Conservation (phyloP, 2,113 vertebrate genomes). For the Perognathus longimembris region DNA sequence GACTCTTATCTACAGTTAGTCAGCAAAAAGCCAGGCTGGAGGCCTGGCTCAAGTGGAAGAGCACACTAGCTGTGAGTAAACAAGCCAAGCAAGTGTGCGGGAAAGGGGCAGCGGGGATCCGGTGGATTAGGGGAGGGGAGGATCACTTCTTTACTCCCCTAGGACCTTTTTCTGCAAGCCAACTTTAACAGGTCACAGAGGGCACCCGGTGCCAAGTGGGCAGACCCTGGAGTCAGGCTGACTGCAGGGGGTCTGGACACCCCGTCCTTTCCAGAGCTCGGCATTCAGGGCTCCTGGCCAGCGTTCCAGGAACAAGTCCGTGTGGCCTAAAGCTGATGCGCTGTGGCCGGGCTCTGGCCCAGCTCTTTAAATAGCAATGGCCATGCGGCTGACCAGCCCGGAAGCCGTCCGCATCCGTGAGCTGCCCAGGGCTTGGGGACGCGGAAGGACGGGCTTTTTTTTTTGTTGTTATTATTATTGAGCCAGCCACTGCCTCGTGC, state of each 20-base stretch:
- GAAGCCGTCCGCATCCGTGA: too few species aligned
- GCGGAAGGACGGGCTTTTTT: background rate
- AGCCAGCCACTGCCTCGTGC: too few species aligned
- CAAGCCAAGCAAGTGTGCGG: too few species aligned
- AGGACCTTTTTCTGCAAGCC: background rate
- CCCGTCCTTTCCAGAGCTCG: background rate
- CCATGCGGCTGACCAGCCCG: background rate
- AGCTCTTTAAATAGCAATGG: background rate
- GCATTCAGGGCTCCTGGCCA: background rate
- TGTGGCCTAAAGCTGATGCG: background rate
- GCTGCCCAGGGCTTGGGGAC: background rate
- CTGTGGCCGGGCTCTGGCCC: background rate
- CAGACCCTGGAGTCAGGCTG: background rate
- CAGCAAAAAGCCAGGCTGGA: too few species aligned
- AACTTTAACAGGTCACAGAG: background rate
- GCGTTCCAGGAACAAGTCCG: background rate
- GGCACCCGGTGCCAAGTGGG: background rate
- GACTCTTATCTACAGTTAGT: too few species aligned
- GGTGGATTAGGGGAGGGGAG: background rate
- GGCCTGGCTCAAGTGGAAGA: too few species aligned
- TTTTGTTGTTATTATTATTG: background rate
- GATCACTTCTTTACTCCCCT: background rate
- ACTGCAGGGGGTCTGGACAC: background rate
- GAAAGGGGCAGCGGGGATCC: too few species aligned
- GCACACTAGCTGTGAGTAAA: too few species aligned